Conservation (phyloP, 2,113 vertebrate species). For the Falcunculus frontatus region DNA sequence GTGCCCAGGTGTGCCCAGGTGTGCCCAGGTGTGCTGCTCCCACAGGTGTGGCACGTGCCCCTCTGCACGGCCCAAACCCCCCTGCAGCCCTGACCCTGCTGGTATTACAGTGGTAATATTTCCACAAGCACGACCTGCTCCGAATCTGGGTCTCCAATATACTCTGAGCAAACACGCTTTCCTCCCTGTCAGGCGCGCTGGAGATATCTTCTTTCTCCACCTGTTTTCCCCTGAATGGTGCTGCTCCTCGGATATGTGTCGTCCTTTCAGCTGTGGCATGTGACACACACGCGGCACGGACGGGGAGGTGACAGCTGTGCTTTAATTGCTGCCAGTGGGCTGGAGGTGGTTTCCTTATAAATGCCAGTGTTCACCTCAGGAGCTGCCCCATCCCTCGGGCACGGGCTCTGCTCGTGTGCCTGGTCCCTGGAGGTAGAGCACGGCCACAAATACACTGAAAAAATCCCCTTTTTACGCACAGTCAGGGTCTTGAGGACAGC, state of each 20-base stretch:
- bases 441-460: too few relatives aligned
- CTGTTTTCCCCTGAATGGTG: background rate
- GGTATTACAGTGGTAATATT: background rate
- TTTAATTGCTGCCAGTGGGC: background rate
- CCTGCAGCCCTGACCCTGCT: background rate
- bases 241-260: accelerated
- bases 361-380: background rate
- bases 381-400: background rate
- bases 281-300: accelerated
- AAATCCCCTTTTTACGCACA: background rate
- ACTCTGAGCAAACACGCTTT: constrained; percentile 45
- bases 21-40: too few relatives aligned
- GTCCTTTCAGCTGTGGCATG: background rate
- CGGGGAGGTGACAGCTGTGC: background rate
- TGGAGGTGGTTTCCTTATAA: background rate
- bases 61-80: background rate
- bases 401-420: accelerated
- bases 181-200: background rate
- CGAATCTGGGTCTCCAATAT: constrained; percentile 1
- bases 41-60: background rate
- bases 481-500: background rate
- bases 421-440: background rate
- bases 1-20: background rate
- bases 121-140: constrained; percentile 25
- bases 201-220: constrained; percentile 16